These are phyloP conservation scores for Periophthalmus magnuspinnatus DNA, from an alignment of 2,797 vertebrate species.

Conservation along the genomic window DNA sequence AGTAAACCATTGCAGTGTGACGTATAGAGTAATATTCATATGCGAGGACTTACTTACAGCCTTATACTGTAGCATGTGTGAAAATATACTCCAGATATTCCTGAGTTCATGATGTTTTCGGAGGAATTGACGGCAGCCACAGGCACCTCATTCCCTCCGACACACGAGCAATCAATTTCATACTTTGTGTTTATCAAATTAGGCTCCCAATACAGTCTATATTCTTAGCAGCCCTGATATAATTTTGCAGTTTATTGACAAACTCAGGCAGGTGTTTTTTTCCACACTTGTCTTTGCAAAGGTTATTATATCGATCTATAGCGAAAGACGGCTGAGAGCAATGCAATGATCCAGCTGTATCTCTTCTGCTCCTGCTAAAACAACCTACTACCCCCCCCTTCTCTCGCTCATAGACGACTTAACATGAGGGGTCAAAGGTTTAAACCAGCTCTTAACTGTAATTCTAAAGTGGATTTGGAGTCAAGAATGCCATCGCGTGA, in stretches of 20 bases:
- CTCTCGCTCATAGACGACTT: constrained; percentile 17
- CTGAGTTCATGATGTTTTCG: not conserved
- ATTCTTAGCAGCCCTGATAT: constrained; percentile 24
- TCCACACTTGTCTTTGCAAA: constrained; percentile 30
- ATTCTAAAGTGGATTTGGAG: constrained; percentile 52
- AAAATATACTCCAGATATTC: not conserved
- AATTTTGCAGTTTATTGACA: constrained; percentile 33
- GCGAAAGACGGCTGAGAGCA: constrained; percentile 29
- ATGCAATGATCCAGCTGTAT: constrained; percentile 46
- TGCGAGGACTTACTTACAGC: no score
- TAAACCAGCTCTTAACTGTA: constrained; percentile 48
- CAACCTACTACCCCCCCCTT: not conserved
- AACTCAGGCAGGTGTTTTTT: constrained; percentile 31
- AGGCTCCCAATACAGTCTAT: constrained; percentile 10
- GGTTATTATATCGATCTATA: constrained; percentile 61
- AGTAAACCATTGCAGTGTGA: not conserved
- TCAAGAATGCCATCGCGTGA: constrained; percentile 41
- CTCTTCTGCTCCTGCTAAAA: constrained; percentile 11
- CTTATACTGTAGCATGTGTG: no score
- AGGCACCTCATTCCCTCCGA: not conserved
- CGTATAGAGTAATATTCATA: no score
- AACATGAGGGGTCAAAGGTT: constrained; percentile 37
- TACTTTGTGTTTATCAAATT: constrained; percentile 6
- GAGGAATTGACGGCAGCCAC: not conserved
- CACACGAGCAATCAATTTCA: constrained; percentile 2